These are phyloP conservation scores for Channa striata DNA, from an alignment of 2,797 vertebrate species.

Conservation along the genomic window DNA sequence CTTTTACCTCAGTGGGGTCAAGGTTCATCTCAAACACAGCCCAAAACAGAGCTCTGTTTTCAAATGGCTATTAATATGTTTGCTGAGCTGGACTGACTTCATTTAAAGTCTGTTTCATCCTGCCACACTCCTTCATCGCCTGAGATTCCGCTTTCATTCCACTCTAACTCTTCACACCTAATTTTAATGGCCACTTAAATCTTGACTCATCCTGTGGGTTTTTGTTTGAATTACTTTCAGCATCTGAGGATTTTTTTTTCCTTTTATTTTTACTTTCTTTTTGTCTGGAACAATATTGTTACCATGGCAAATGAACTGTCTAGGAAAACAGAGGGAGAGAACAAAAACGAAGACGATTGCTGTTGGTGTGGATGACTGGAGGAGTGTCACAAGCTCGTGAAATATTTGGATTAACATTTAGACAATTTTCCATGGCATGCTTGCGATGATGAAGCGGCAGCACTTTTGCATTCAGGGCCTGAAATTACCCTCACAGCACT, in stretches of 20 bases:
- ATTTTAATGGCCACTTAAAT: conserved; percentile 59
- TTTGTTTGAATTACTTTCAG: conserved; percentile 43
- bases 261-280: neutral
- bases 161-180: conserved; percentile 29
- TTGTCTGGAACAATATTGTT: conserved; percentile 31
- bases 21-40: conserved; percentile 23
- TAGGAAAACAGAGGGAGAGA: conserved; percentile 2
- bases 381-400: conserved; percentile 21
- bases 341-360: conserved; percentile 12
- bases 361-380: neutral
- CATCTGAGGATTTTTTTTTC: neutral
- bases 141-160: conserved; percentile 18
- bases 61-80: neutral
- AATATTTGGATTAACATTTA: conserved; percentile 60
- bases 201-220: conserved; percentile 37
- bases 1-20: conserved; percentile 16
- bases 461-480: conserved; percentile 33
- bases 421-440: conserved; percentile 50
- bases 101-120: conserved; percentile 34
- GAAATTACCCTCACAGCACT: conserved; percentile 33
- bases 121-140: conserved; percentile 32
- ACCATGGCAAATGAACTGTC: conserved; percentile 18
- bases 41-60: neutral
- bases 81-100: conserved; percentile 7
- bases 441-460: conserved; percentile 45